Evolutionary conservation across 1,140 invertebrate genomes (phyloP).

Genomic region (Prorops nasuta): DNA sequence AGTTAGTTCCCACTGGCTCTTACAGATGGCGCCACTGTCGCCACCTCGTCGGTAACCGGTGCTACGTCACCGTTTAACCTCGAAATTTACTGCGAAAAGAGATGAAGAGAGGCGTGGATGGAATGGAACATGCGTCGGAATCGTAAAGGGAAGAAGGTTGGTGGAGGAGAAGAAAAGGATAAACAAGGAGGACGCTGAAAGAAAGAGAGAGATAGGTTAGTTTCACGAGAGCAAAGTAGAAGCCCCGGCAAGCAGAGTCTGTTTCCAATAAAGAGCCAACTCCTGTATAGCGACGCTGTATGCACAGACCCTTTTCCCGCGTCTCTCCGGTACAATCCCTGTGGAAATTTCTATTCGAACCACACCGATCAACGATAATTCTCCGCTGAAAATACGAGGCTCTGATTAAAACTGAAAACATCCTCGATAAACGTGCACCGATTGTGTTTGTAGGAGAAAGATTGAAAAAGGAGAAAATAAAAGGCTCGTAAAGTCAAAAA

Average conservation of each 20-base stretch:
- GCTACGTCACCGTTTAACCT: too few relatives aligned
- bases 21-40: too few relatives aligned
- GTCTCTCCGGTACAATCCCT: conserved; percentile 19
- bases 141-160: neutral
- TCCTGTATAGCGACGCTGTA: conserved; percentile 3
- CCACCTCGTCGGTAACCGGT: too few relatives aligned
- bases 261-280: conserved; percentile 26
- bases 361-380: too few relatives aligned
- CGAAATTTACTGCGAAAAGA: neutral
- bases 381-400: too few relatives aligned
- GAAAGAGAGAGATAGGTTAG: neutral
- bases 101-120: neutral
- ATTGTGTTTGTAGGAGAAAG: too few relatives aligned
- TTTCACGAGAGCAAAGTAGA: too few relatives aligned
- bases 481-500: too few relatives aligned
- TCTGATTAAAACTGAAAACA: too few relatives aligned
- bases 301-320: conserved; percentile 17
- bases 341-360: conserved; percentile 16
- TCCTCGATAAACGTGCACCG: too few relatives aligned
- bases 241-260: conserved; percentile 9
- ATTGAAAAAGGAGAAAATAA: too few relatives aligned
- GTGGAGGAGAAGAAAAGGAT: neutral
- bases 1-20: too few relatives aligned
- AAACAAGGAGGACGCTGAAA: neutral
- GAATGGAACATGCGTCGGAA: conserved; percentile 1